phyloP scores from a whole-genome alignment of 2,888 invertebrate species.

The Leistus spinibarbis region DNA sequence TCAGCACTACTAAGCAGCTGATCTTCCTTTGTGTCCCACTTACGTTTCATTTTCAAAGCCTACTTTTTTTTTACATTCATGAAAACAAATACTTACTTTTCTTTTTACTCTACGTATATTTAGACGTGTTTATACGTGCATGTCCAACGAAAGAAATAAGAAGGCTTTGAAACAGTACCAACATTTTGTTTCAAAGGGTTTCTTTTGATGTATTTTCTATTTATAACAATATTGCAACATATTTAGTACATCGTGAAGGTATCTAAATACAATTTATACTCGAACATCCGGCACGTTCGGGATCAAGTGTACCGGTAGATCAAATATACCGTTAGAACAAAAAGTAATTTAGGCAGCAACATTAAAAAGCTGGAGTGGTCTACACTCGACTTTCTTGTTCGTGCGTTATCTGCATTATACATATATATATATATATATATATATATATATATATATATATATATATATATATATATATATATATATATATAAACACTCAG shows the following conservation, averaged over 20 bases:
- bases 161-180: background rate
- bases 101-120: background rate
- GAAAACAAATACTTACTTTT: background rate
- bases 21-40: background rate
- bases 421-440: no score
- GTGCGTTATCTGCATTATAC: no score
- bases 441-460: no score
- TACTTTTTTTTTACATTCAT: background rate
- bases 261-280: background rate
- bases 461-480: no score
- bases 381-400: no score
- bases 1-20: background rate
- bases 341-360: no score
- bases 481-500: no score
- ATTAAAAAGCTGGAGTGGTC: no score
- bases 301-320: no score
- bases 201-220: background rate
- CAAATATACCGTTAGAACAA: no score
- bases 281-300: no score
- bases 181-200: background rate
- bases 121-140: background rate
- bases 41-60: background rate
- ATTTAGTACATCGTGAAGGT: background rate
- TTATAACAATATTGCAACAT: background rate
- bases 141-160: background rate